Evolutionary conservation across 2,113 vertebrate genomes (phyloP).

Genomic region (Climacteris rufus): DNA sequence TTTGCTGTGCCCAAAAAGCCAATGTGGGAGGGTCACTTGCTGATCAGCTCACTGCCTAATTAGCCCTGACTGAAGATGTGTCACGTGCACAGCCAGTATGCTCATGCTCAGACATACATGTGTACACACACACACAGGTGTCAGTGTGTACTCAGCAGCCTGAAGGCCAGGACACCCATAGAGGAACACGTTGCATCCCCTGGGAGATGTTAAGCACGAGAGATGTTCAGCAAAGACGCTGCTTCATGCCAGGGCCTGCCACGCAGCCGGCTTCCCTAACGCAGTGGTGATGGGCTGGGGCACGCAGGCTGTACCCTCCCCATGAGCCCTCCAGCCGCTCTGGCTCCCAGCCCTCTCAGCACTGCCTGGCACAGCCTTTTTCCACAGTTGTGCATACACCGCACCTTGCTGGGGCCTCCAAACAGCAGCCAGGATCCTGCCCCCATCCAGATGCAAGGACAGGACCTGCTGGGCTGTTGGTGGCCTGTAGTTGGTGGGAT

Average conservation of each 20-base stretch:
- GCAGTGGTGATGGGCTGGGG: conserved; percentile 7
- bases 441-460: accelerated
- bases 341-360: background rate
- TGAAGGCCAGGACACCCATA: background rate
- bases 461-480: background rate
- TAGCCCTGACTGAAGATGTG: background rate
- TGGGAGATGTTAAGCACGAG: background rate
- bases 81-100: background rate
- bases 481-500: background rate
- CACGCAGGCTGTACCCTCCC: background rate
- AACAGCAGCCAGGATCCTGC: background rate
- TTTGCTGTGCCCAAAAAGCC: background rate
- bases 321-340: background rate
- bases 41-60: background rate
- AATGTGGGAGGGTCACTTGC: background rate
- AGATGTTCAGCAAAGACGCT: background rate
- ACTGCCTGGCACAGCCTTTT: background rate
- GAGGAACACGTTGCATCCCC: background rate
- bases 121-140: background rate
- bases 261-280: background rate
- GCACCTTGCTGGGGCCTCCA: background rate
- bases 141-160: background rate
- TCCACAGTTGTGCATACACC: background rate
- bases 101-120: background rate
- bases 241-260: conserved; percentile 47